Conservation (phyloP, 2,797 vertebrate species). For the Gymnoscopelus microlampas region DNA sequence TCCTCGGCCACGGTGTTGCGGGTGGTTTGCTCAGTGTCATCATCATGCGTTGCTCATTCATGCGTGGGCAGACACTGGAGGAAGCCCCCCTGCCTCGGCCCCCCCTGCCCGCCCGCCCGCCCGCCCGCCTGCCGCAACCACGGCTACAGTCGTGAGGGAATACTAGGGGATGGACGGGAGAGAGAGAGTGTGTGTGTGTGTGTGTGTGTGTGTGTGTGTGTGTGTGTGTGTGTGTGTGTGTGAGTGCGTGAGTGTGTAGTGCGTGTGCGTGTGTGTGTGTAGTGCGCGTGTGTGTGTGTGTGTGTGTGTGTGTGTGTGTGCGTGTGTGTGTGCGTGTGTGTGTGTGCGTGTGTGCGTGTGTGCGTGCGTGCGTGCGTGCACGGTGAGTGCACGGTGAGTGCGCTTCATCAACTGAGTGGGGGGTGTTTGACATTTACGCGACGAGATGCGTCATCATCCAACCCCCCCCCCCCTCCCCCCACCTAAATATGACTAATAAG, state of each 20-base stretch:
- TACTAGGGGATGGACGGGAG: conserved; percentile 63
- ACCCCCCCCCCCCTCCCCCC: conserved; percentile 46
- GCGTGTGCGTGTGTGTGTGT: too few species aligned
- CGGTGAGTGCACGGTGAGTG: conserved; percentile 49
- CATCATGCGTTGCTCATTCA: conserved; percentile 63
- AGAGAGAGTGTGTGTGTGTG: not conserved
- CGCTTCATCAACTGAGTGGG: not conserved
- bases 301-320: not conserved
- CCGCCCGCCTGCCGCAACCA: conserved; percentile 33
- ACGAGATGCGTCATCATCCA: conserved; percentile 74
- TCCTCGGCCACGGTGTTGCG: conserved; percentile 40
- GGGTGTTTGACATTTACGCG: conserved; percentile 41
- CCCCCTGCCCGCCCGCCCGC: conserved; percentile 39
- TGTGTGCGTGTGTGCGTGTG: not conserved
- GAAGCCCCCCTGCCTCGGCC: conserved; percentile 74
- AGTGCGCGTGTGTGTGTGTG: too few species aligned
- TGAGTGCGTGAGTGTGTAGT: too few species aligned
- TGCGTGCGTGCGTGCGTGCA: too few species aligned
- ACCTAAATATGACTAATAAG: conserved; percentile 53
- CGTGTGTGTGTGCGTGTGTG: too few species aligned
- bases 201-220: not conserved
- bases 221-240: not conserved
- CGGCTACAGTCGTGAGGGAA: conserved; percentile 77
- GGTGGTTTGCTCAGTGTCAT: conserved; percentile 21
- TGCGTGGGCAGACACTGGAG: conserved; percentile 66